Percentiles rank a stretch among this genome's conserved stretches.
These are phyloP conservation scores for Cephus pulcher DNA, from an alignment of 2,888 invertebrate species.

Conservation along the genomic window DNA sequence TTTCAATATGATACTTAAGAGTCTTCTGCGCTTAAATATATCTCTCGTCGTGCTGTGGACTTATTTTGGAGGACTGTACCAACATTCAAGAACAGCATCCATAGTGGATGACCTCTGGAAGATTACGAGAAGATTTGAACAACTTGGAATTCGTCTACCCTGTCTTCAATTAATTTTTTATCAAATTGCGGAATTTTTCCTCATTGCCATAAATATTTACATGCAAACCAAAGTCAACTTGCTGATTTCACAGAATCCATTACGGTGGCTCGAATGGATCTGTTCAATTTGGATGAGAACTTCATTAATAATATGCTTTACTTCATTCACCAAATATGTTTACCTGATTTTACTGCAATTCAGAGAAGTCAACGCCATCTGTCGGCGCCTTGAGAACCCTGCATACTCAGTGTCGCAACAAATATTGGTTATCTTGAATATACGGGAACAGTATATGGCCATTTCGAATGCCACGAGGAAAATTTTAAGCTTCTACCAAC, in stretches of 20 bases:
- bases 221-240: accelerated
- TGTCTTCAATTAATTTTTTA: too few species aligned
- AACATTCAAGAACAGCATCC: too few species aligned
- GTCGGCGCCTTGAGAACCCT: background rate
- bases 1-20: too few species aligned
- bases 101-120: too few species aligned
- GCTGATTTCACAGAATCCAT: accelerated
- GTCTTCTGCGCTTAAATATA: too few species aligned
- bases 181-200: too few species aligned
- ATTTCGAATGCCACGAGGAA: background rate
- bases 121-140: too few species aligned
- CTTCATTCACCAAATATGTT: background rate
- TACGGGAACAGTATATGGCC: background rate
- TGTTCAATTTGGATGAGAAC: accelerated
- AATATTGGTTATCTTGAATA: background rate
- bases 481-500: background rate
- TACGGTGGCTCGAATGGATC: background rate
- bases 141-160: too few species aligned
- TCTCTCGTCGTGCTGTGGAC: too few species aligned
- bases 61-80: too few species aligned
- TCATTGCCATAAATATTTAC: background rate
- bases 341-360: background rate
- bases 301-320: background rate
- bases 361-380: background rate
- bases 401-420: background rate